These are phyloP conservation scores for Dicyrtomina minuta DNA, from an alignment of 2,888 invertebrate species.

Conservation along the genomic window DNA sequence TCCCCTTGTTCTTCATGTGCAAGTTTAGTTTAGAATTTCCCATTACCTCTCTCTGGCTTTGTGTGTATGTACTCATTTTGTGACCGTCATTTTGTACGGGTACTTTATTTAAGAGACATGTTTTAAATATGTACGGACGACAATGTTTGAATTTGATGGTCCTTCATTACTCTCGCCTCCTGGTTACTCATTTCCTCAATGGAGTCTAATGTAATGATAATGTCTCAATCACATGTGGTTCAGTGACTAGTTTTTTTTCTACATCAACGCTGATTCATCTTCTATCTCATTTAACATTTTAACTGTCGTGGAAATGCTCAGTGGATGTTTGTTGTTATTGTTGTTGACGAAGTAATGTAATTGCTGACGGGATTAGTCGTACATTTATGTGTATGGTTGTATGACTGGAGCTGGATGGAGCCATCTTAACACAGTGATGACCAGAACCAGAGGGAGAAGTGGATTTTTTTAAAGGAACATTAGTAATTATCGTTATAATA, in stretches of 20 bases:
- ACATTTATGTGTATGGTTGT: not conserved
- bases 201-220: constrained; percentile 16
- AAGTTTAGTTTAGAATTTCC: not conserved
- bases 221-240: constrained; percentile 35
- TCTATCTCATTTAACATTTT: not conserved
- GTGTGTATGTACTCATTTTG: not conserved
- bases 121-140: not conserved
- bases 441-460: constrained; percentile 20
- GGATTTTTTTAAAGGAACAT: not conserved
- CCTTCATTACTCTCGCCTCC: not conserved
- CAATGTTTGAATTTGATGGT: constrained; percentile 1
- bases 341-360: no score
- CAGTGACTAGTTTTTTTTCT: constrained; percentile 25
- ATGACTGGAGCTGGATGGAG: constrained; percentile 10
- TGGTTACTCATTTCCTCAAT: not conserved
- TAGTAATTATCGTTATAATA: not conserved
- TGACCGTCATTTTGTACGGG: not conserved
- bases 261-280: not conserved
- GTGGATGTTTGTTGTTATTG: no score
- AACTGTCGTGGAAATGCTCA: not conserved
- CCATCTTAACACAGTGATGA: constrained; percentile 28
- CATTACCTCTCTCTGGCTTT: not conserved
- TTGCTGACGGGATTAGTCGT: not conserved
- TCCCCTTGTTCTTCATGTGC: not conserved
- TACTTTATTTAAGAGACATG: not conserved